These are phyloP conservation scores for Allacma fusca DNA, from an alignment of 2,888 invertebrate species.

Conservation along the genomic window DNA sequence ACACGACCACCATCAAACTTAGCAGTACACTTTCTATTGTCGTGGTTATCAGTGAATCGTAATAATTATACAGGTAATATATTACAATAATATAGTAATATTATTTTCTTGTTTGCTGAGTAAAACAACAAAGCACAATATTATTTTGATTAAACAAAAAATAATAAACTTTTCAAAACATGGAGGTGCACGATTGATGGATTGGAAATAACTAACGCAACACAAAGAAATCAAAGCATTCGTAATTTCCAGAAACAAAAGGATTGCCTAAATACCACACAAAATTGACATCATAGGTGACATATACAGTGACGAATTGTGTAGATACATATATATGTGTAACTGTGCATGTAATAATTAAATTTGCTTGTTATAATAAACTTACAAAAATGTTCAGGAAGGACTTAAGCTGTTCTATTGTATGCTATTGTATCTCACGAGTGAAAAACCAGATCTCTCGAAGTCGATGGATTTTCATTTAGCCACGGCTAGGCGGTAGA, in stretches of 20 bases:
- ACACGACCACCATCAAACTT: neutral
- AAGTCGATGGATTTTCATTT: slow-evolving; percentile 3
- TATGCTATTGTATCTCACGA: slow-evolving; percentile 7
- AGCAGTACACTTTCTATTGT: neutral
- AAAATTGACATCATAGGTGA: no score
- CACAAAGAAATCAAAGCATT: neutral
- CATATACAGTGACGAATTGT: no score
- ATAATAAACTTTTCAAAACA: no score
- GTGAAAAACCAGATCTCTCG: slow-evolving; percentile 15
- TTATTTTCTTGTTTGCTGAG: neutral
- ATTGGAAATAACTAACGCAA: neutral
- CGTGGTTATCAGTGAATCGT: slow-evolving; percentile 1
- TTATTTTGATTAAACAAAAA: neutral
- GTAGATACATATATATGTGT: no score
- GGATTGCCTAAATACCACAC: no score
- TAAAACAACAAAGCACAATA: neutral
- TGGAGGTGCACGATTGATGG: neutral
- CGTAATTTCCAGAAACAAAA: no score
- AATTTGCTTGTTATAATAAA: neutral
- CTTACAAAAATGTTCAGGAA: neutral
- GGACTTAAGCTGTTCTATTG: slow-evolving; percentile 1
- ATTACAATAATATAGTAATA: neutral
- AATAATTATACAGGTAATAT: neutral
- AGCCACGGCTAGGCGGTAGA: slow-evolving; percentile 26
- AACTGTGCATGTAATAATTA: neutral